Evolutionary conservation across 2,113 vertebrate genomes (phyloP).

Genomic region (Hystrix brachyura): DNA sequence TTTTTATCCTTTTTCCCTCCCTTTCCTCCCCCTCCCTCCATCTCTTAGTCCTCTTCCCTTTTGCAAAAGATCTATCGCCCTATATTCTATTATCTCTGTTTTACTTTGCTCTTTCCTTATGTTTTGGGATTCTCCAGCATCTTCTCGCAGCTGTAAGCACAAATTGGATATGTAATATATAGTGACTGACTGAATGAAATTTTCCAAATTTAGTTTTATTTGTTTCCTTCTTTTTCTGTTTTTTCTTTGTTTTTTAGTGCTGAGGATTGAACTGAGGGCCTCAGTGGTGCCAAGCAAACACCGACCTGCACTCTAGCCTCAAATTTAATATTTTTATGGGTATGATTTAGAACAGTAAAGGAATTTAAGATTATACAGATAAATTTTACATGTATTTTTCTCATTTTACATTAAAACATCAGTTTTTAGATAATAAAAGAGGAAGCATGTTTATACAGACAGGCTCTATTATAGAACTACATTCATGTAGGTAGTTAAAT

Average conservation of each 20-base stretch:
- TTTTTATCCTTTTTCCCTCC: background rate
- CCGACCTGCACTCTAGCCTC: background rate
- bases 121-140: background rate
- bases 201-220: background rate
- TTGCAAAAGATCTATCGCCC: background rate
- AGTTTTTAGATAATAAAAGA: background rate
- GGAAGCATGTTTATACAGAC: background rate
- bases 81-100: background rate
- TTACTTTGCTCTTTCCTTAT: background rate
- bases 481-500: background rate
- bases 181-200: background rate
- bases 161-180: background rate
- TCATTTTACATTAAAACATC: background rate
- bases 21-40: background rate
- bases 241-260: background rate
- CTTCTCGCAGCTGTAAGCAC: background rate
- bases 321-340: background rate
- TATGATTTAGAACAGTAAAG: conserved; percentile 20
- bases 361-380: background rate
- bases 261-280: background rate
- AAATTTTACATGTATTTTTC: background rate
- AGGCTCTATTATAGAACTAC: background rate
- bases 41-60: background rate
- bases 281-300: background rate
- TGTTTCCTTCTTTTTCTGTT: background rate